Evolutionary conservation across 2,797 vertebrate genomes (phyloP), one percentile per base, ranked within the genome.

Genomic region (Peromyscus eremicus): DNA sequence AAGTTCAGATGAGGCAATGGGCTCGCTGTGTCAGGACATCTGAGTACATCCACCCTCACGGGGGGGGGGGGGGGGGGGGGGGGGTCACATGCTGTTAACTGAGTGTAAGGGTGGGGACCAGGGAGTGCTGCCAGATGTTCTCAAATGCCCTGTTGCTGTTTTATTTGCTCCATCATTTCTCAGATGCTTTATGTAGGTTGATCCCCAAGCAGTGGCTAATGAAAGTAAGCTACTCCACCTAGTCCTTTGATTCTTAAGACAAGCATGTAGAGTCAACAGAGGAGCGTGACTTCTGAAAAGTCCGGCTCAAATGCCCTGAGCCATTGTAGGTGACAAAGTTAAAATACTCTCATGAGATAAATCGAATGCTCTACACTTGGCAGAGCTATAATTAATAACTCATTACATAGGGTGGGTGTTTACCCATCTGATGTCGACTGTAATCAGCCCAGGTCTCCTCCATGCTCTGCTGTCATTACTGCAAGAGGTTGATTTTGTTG

Each of bases 341-440:
- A 17, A 19, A 73, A 49, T 52, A 71, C 1, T 34, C 55, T 92
- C 73, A 89, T 68, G 92, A 95, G 95, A 92, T 85, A 60, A 85
- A 66, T 19, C 7, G 0, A 91, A 93, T 46, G 55, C 92, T 70
- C 9, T 93, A 82, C 68, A 91, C 84, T 82, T 9, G 66, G 52
- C 37, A 73, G 6, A 46, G 80, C 80, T 97, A 37, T 94, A 94
- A 96, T 94, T 95, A 95, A 79, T 80, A 73, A 37, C 88, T 92
- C 73, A 43, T 86, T 94, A 76, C 37, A 34, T 46, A 55, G 8
- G n/a, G 29, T 57, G 79, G 34, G 62, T 62, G 85, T 91, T 92
- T 80, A 76, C 62, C 73, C 80, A 40, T 86, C 90, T 79, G 23
- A 55, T 94, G 46, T 94, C 81, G 86, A 88, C 68, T 57, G 8